Percentiles rank a stretch among this genome's conserved stretches.
phyloP scores from a whole-genome alignment of 2,797 vertebrate genomes.

The Nannoperca australis region DNA sequence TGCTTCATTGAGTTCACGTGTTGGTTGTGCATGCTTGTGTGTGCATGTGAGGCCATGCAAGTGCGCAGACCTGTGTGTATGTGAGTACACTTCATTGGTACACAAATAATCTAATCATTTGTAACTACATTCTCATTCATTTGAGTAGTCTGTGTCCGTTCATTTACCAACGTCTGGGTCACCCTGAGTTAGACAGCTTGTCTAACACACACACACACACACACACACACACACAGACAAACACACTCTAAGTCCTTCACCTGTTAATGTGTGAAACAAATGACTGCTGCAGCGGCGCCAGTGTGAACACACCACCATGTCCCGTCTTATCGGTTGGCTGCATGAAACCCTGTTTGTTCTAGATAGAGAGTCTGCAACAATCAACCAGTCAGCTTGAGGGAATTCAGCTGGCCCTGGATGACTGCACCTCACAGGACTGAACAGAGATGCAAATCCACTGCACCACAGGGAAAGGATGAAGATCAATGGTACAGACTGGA shows the following conservation, averaged over 20 bases:
- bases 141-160: constrained; percentile 45
- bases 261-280: constrained; percentile 79
- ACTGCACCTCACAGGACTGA: constrained; percentile 59
- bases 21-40: constrained; percentile 19
- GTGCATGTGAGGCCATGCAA: not conserved
- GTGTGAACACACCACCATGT: constrained; percentile 63
- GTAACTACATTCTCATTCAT: constrained; percentile 64
- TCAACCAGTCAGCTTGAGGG: constrained; percentile 62
- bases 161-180: constrained; percentile 71
- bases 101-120: constrained; percentile 40
- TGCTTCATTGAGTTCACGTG: constrained; percentile 45
- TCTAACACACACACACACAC: constrained; percentile 36
- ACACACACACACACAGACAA: constrained; percentile 32
- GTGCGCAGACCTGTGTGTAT: constrained; percentile 11
- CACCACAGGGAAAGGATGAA: constrained; percentile 45
- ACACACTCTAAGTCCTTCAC: constrained; percentile 68
- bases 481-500: constrained; percentile 75
- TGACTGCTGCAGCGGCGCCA: constrained; percentile 67
- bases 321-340: constrained; percentile 74
- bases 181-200: constrained; percentile 36
- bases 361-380: constrained; percentile 75
- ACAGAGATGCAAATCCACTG: constrained; percentile 61
- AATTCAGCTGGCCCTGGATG: constrained; percentile 59
- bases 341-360: constrained; percentile 80
- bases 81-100: constrained; percentile 6